Evolutionary conservation across 92 coral and sea anemone genomes (phyloP).

Genomic region (Phenganax marumi): DNA sequence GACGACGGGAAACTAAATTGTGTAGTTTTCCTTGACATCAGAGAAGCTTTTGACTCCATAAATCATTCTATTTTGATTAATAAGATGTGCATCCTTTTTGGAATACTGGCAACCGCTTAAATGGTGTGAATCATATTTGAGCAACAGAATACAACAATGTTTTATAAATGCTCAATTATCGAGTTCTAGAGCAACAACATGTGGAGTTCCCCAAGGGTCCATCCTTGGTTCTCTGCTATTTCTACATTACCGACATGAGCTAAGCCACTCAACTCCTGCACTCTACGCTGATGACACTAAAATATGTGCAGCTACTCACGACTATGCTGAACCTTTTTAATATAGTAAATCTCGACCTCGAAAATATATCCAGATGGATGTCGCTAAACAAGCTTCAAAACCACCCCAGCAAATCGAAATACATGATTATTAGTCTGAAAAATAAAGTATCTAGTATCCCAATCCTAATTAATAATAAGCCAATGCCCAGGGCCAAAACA

Average conservation of each 20-base stretch:
- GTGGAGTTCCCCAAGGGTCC: constrained; percentile 17
- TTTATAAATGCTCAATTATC: constrained; percentile 6
- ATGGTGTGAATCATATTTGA: constrained; percentile 5
- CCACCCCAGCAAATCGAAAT: no score
- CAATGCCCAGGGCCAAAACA: no score
- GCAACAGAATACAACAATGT: constrained; percentile 20
- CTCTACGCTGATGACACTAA: constrained; percentile 3
- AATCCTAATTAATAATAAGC: no score
- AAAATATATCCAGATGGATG: no score
- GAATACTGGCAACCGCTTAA: constrained; percentile 3
- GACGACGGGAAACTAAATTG: neutral
- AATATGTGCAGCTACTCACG: neutral
- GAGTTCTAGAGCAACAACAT: neutral
- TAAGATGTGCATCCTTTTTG: constrained; percentile 3
- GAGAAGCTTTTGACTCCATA: constrained; percentile 4
- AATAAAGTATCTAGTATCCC: no score
- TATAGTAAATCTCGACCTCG: no score
- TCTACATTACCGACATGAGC: neutral
- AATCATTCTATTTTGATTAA: neutral
- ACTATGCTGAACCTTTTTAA: no score
- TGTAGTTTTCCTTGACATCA: neutral
- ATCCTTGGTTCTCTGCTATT: no score
- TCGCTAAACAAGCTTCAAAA: no score
- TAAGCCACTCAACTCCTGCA: constrained; percentile 1
- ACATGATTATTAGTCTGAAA: no score